phyloP scores from a whole-genome alignment of 2,888 invertebrate genomes.

The Antitype chi region DNA sequence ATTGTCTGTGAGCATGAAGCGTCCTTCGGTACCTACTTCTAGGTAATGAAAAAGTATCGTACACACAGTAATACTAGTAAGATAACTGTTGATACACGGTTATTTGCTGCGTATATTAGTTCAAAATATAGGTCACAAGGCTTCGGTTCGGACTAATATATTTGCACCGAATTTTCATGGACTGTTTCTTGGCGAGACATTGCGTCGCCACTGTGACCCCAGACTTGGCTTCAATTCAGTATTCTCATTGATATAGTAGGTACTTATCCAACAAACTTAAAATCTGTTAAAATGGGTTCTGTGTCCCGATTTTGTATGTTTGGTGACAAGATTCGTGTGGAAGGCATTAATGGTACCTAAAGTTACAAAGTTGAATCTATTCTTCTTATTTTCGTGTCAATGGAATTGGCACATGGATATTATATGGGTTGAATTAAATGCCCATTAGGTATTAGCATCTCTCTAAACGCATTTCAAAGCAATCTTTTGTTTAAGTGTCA shows the following conservation, averaged over 20 bases:
- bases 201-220: constrained; percentile 63
- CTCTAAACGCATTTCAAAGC: neutral
- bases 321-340: constrained; percentile 2
- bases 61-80: constrained; percentile 19
- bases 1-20: constrained; percentile 26
- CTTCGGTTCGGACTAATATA: constrained; percentile 23
- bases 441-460: neutral
- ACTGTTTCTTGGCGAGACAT: constrained; percentile 65
- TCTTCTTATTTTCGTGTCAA: too few relatives aligned
- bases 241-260: constrained; percentile 45
- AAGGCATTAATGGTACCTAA: neutral
- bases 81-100: constrained; percentile 14
- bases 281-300: constrained; percentile 21
- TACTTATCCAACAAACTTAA: constrained; percentile 42
- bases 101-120: constrained; percentile 20
- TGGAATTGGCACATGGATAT: neutral
- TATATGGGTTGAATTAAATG: neutral
- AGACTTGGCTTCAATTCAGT: constrained; percentile 63
- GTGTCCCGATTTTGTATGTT: constrained; percentile 15
- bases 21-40: neutral
- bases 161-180: constrained; percentile 54
- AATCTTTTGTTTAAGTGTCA: neutral
- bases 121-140: constrained; percentile 53
- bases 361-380: neutral
- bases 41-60: constrained; percentile 6